Percentiles rank a stretch among this genome's conserved stretches.
phyloP scores from a whole-genome alignment of 2,797 vertebrate genomes.

The Rallus crepitans region DNA sequence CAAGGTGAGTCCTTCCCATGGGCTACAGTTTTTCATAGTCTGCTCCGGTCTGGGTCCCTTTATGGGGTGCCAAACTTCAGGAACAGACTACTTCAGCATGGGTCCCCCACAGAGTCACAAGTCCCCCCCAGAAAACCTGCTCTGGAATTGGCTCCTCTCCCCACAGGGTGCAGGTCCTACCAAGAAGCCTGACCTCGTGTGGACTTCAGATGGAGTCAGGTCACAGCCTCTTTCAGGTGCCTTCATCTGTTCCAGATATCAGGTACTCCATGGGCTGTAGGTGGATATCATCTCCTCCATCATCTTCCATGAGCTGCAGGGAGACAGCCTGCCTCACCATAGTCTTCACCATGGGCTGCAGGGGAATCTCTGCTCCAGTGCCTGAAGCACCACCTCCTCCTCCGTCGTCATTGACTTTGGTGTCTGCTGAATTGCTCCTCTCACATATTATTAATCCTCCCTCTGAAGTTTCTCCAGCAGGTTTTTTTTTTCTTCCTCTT shows the following conservation, averaged over 20 bases:
- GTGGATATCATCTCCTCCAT: neutral
- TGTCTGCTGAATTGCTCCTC: neutral
- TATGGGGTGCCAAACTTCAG: neutral
- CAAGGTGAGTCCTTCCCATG: neutral
- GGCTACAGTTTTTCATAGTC: neutral
- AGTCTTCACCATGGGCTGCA: neutral
- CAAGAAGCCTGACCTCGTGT: neutral
- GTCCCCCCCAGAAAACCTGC: neutral
- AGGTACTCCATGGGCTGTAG: neutral
- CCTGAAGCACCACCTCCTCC: neutral
- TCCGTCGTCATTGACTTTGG: neutral
- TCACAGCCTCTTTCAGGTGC: neutral
- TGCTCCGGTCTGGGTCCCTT: neutral
- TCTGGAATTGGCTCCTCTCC: neutral
- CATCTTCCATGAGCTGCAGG: neutral
- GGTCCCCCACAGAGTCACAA: rapidly evolving
- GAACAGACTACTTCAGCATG: neutral
- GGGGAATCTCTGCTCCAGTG: rapidly evolving
- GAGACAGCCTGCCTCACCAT: neutral
- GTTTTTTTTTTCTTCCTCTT: neutral
- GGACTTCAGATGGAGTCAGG: rapidly evolving
- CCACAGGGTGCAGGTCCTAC: neutral
- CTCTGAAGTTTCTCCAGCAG: neutral
- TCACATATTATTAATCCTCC: neutral
- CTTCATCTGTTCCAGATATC: neutral